These are phyloP conservation scores for Holocentrus rufus DNA, from an alignment of 2,797 vertebrate species.

Conservation along the genomic window DNA sequence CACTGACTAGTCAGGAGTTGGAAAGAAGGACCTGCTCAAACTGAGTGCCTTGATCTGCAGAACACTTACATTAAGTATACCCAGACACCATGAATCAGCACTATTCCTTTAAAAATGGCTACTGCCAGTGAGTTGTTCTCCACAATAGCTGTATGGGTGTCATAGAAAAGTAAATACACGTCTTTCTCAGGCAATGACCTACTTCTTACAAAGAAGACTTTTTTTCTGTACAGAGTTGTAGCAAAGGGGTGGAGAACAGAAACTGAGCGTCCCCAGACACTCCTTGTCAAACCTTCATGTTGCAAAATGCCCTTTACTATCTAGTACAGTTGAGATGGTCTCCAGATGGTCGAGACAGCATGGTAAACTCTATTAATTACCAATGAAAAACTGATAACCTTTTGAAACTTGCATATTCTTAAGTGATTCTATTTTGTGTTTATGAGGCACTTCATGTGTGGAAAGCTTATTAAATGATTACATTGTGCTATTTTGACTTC, in stretches of 20 bases:
- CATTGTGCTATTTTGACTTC: slow-evolving; percentile 1
- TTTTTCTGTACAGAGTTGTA: slow-evolving; percentile 33
- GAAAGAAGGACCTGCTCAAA: slow-evolving; percentile 30
- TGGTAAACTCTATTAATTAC: slow-evolving; percentile 17
- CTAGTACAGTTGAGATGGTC: slow-evolving; percentile 6
- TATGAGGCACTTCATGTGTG: slow-evolving; percentile 48
- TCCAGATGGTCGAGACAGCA: slow-evolving; percentile 16
- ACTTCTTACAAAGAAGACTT: slow-evolving; percentile 45
- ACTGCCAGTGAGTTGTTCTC: slow-evolving; percentile 20
- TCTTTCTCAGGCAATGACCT: slow-evolving; percentile 38
- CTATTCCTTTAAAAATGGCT: slow-evolving; percentile 29
- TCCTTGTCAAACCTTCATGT: slow-evolving; percentile 39
- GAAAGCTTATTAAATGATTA: neutral
- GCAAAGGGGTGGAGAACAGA: neutral
- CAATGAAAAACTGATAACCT: neutral
- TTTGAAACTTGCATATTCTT: neutral
- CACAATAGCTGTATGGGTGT: slow-evolving; percentile 41
- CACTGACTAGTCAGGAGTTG: slow-evolving; percentile 28
- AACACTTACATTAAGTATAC: slow-evolving; percentile 24
- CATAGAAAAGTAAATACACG: slow-evolving; percentile 38
- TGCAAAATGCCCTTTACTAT: slow-evolving; percentile 3
- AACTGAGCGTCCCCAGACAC: slow-evolving; percentile 16
- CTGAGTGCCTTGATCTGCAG: slow-evolving; percentile 33
- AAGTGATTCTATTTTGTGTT: slow-evolving; percentile 5
- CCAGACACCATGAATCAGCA: slow-evolving; percentile 57